A percentile compares a stretch with the other conserved stretches of the same genome.
Evolutionary conservation across 2,888 invertebrate genomes (phyloP).

Genomic region (Myathropa florea): DNA sequence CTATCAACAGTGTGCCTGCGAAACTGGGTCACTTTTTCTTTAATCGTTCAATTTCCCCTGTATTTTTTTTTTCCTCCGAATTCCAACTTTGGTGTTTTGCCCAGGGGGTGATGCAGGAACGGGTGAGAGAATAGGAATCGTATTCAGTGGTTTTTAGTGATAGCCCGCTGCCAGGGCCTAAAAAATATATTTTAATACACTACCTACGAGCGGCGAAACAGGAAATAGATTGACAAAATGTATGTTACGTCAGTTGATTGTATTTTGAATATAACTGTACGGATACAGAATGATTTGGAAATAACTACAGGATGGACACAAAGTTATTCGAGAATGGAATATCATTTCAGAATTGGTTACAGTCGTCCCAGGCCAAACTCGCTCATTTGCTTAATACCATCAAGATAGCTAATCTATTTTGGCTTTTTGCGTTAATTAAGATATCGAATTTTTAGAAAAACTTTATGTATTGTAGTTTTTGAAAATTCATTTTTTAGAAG

Average conservation of each 20-base stretch:
- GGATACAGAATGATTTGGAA: not conserved
- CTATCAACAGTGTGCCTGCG: constrained; percentile 16
- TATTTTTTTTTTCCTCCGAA: not conserved
- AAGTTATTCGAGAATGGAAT: not conserved
- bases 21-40: constrained; percentile 28
- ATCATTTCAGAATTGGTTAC: not conserved
- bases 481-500: too few relatives aligned
- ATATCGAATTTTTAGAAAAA: too few relatives aligned
- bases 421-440: too few relatives aligned
- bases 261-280: not conserved
- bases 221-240: constrained; percentile 50
- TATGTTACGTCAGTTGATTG: not conserved
- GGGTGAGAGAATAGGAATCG: not conserved
- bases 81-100: not conserved
- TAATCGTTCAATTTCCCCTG: constrained; percentile 33
- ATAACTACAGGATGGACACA: not conserved
- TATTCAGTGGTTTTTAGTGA: constrained; percentile 21
- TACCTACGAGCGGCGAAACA: constrained; percentile 17
- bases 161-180: constrained; percentile 19
- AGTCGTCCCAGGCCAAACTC: too few relatives aligned
- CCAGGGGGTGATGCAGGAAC: not conserved
- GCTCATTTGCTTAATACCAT: too few relatives aligned
- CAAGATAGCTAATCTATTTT: too few relatives aligned
- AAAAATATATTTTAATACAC: constrained; percentile 31
- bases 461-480: too few relatives aligned